Evolutionary conservation across 2,888 invertebrate species (phyloP), one percentile per base, ranked within the genome.

Genomic region (Andrena praecox): DNA sequence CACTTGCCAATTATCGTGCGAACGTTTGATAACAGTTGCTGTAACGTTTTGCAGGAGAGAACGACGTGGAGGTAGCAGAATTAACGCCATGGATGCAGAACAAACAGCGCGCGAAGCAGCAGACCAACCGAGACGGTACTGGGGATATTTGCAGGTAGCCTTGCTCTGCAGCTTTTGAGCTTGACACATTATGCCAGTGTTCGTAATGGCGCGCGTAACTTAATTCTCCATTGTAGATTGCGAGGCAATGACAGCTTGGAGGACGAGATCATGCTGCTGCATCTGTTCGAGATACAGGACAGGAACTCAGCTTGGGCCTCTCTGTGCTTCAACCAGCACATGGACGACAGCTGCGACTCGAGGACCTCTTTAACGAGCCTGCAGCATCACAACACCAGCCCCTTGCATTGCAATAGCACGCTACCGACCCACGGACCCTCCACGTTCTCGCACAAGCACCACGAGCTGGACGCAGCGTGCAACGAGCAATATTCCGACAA

Each of bases 21-120:
- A 27, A 59, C 2, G 27, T 27, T n/a, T n/a, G 70, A 59, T 70
- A 68, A 33, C 60, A 66, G 20, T 52, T 68, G 73, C 66, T 60
- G 8, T 42, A 54, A 71, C 68, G 8, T 82, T 42, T 87, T 82
- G 6, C 89, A 95, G 95, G 96, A 83, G 96, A 96, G 92, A 96
- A 96, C 90, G 96, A 96, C 92, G 96, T 96, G 10, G 96, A 96
- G 91, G 95, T 95, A 86, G 95, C 95, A 0, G 96, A 96, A 92
- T 87, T 93, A 35, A 84, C 89, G 42, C 91, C 92, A 0, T 92
- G 93, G 92, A 80, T 91, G 79, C 90, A 91, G 16, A 91, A 87
- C 33, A 92, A 93, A 66, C 91, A 90, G 50, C 89, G 89, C 67
- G 72, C 85, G 20, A 91, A 90, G 27, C 90, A 88, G 64, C 80